Percentiles rank a stretch among this genome's conserved stretches.
Evolutionary conservation across 1,140 invertebrate species (phyloP).

Genomic region (Elysia chlorotica): DNA sequence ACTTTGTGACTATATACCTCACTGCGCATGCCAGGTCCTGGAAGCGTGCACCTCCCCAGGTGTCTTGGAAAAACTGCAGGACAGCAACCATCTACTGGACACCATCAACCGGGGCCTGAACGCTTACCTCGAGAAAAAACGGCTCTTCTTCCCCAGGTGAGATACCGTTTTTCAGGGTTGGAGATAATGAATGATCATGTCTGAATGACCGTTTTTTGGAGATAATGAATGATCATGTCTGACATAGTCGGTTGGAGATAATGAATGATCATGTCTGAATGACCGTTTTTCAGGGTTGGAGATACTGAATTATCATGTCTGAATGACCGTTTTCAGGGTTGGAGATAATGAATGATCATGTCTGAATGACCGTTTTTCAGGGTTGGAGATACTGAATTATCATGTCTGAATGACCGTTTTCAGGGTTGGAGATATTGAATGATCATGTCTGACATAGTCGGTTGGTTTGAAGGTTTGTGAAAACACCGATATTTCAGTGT

Average conservation of each 20-base stretch:
- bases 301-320: neutral
- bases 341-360: neutral
- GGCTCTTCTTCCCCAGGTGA: constrained; percentile 62
- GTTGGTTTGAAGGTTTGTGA: too few relatives aligned
- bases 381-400: neutral
- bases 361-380: neutral
- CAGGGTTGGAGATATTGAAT: neutral
- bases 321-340: neutral
- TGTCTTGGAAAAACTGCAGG: constrained; percentile 59
- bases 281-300: neutral
- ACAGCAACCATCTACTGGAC: constrained; percentile 60
- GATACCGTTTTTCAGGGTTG: too few relatives aligned
- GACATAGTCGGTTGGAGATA: neutral
- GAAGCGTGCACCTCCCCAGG: constrained; percentile 54
- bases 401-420: neutral
- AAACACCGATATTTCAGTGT: too few relatives aligned
- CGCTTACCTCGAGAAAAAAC: constrained; percentile 63
- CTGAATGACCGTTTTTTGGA: neutral
- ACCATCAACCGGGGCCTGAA: constrained; percentile 64
- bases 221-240: neutral
- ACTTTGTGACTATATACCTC: too few relatives aligned
- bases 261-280: neutral
- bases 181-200: neutral
- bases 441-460: neutral
- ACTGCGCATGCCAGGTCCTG: constrained; percentile 43